Base-by-base conservation (phyloP, 2,113 vertebrate genomes). In the Naja naja region DNA sequence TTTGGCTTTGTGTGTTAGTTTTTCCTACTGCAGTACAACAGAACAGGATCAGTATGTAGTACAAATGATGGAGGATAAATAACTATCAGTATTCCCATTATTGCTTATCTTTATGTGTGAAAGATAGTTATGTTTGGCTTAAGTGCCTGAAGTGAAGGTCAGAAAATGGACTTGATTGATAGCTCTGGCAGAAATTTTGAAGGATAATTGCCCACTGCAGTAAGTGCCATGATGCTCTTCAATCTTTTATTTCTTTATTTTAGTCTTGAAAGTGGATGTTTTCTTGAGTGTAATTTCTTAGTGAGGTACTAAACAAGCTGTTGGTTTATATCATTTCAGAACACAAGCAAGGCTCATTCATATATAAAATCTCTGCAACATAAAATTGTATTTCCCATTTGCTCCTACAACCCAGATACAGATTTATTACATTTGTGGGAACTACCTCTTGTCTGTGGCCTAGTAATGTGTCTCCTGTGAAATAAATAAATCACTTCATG, bases 401-500 rank as follows among this genome's bases (percentile, higher is more conserved):
- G 54, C 0, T 34, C 87, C 1, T 92, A 87, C 2, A 43, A 56
- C 30, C 34, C 91, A 87, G 43, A 60, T 23, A 49, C 4, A 91
- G 12, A 34, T 64, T 53, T 88, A 53, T 22, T 69, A 34, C 22
- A 49, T 43, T 25, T 45, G 43, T 56, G 27, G 20, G 10, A 89
- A 85, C 8, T 49, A 43, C 43, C 3, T 52, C 3, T 91, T 56
- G 0, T 27, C 12, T 47, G 60, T 90, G 69, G 58, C 89, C 90
- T 94, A 90, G 94, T 93, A 95, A 86, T 90, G 56, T 0, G 4
- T n/a, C 2, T 14, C 87, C 60, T 85, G 95, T 94, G 93, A 94
- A 95, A 95, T 95, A 94, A 95, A 95, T 93, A 93, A 93, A 88
- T 69, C 89, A 92, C 93, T 93, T 54, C 91, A 87, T 91, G 55